Base-by-base conservation (phyloP, 2,113 vertebrate species). In the Varanus komodoensis region DNA sequence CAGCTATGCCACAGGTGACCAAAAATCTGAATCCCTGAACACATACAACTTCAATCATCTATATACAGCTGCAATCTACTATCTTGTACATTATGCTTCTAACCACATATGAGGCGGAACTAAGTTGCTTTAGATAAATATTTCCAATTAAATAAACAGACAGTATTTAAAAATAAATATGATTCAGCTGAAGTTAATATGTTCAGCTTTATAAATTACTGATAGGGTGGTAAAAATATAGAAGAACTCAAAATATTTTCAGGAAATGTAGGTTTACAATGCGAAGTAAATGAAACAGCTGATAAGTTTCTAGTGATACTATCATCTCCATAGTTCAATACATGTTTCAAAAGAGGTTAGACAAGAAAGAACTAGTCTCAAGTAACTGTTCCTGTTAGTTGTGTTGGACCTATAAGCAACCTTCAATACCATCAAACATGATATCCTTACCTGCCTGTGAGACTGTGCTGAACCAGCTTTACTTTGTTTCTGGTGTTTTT, bases 221-320 rank as follows among this genome's bases (percentile, higher is more conserved):
- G 79, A 64, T 89, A 73, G 89, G 83, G 67, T 67, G 75, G 1
- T 90, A 83, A 11, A 89, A 82, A 57, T 44, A 81, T 38, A 29
- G 82, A 57, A 82, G 8, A 54, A 85, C 32, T 85, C 19, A 73
- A 82, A 73, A 73, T 85, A 73, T 73, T 9, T 34, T 85, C n/a
- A 73, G 29, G 68, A 52, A 1, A 73, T 25, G 52, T 52, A 7
- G 73, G 27, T 73, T 73, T 54, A 73, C 4, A 5, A 54, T 50
- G 44, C 25, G 48, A 85, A 85, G 50, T 50, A 27, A 61, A 2
- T 38, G 21, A 75, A 38, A 57, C 52, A 15, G 74, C 52, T 38
- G 54, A 57, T 21, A 38, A 27, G 44, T 86, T 57, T 61, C 52
- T n/a, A 61, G 52, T 57, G 80, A 82, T 61, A 57, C 44, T 85